Conservation (phyloP, 2,888 invertebrate species). For the Spisula solida region DNA sequence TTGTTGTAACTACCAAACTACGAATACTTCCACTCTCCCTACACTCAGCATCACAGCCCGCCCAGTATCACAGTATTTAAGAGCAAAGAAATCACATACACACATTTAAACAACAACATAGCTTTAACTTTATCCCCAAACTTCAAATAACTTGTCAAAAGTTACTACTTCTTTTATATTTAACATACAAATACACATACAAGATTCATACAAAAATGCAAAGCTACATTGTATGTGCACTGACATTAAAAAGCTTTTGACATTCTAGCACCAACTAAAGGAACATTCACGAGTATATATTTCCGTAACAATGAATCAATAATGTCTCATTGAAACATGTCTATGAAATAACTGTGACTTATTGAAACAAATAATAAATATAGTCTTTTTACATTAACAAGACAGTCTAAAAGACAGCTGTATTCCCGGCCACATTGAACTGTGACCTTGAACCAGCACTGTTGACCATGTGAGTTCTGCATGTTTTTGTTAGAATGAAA, state of each 20-base stretch:
- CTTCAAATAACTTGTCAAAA: background rate
- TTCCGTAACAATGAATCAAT: no score
- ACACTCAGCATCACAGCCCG: background rate
- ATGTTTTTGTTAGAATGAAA: no score
- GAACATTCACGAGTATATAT: no score
- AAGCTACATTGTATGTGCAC: background rate
- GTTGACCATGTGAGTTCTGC: no score
- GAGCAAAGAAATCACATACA: background rate
- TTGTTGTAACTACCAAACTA: background rate
- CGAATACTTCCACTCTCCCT: background rate
- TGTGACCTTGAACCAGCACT: no score
- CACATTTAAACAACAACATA: background rate
- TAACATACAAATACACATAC: background rate
- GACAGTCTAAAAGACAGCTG: no score
- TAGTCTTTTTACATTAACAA: no score
- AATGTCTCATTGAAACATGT: no score
- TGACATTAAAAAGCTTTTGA: background rate
- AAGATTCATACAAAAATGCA: background rate
- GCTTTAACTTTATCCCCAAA: background rate
- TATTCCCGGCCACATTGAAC: no score
- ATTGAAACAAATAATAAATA: no score
- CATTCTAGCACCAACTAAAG: background rate
- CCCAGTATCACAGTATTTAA: background rate
- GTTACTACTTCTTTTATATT: background rate
- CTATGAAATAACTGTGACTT: no score